These are phyloP conservation scores for Pterobdella sp. DNA, from an alignment of 2,888 invertebrate species.

Conservation along the genomic window DNA sequence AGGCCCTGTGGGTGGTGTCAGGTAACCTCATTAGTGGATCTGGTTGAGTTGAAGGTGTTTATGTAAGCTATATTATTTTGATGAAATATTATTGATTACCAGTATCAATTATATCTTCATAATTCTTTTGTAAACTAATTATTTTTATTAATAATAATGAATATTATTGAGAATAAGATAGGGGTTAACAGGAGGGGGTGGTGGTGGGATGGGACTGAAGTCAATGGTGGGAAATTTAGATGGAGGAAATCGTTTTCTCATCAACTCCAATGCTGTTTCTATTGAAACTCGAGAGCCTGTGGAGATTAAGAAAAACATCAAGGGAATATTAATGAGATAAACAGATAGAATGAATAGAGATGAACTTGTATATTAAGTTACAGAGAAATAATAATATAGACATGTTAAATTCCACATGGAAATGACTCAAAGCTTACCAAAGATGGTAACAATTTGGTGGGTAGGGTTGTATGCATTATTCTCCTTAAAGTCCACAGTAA, in stretches of 20 bases:
- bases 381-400: neutral
- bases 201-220: constrained; percentile 19
- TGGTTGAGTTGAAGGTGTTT: constrained; percentile 52
- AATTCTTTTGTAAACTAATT: too few species aligned
- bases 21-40: constrained; percentile 18
- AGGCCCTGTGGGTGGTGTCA: neutral
- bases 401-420: too few species aligned
- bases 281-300: constrained; percentile 55
- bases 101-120: too few species aligned
- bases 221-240: constrained; percentile 68
- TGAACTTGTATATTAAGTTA: neutral
- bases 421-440: neutral
- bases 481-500: constrained; percentile 59
- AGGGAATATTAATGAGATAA: neutral
- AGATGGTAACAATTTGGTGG: neutral
- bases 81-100: too few species aligned
- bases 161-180: neutral
- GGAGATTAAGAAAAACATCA: neutral
- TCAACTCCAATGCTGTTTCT: constrained; percentile 71
- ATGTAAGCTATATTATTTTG: too few species aligned
- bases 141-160: too few species aligned
- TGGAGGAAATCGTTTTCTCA: constrained; percentile 74
- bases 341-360: neutral
- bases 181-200: neutral
- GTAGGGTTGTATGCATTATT: neutral